Percentiles rank a stretch among this genome's conserved stretches.
Conservation (phyloP, 2,797 vertebrate species). For the Micropoecilia bifurca region DNA sequence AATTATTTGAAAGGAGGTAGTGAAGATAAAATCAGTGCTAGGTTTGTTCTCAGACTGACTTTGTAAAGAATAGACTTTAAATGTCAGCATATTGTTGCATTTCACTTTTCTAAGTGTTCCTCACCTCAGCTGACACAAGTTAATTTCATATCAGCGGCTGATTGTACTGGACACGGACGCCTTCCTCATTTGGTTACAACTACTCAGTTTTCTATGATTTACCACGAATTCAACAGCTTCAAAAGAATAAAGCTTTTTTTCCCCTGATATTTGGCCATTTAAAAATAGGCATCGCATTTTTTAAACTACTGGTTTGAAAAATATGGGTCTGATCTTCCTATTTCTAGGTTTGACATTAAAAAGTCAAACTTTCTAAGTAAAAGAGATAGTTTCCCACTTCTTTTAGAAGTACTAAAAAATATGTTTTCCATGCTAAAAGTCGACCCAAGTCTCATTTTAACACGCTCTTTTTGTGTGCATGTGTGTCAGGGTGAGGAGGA, state of each 20-base stretch:
- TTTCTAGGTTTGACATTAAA: neutral
- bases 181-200: neutral
- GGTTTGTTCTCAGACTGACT: neutral
- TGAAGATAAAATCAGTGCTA: neutral
- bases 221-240: neutral
- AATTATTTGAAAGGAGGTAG: neutral
- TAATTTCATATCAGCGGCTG: neutral
- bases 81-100: neutral
- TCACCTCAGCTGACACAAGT: neutral
- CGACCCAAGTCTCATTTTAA: neutral
- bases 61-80: neutral
- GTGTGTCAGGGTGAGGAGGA: neutral
- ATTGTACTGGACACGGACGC: neutral
- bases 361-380: no score
- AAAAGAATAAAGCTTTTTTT: neutral
- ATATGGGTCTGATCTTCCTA: conserved; percentile 1
- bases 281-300: neutral
- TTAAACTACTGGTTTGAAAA: conserved; percentile 9
- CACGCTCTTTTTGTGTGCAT: neutral
- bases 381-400: no score
- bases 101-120: neutral
- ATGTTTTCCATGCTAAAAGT: neutral
- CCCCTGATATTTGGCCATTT: neutral
- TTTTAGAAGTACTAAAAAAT: no score
- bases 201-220: neutral